Percentiles rank a stretch among this genome's conserved stretches.
These are phyloP conservation scores for Channa striata DNA, from an alignment of 2,797 vertebrate species.

Conservation along the genomic window DNA sequence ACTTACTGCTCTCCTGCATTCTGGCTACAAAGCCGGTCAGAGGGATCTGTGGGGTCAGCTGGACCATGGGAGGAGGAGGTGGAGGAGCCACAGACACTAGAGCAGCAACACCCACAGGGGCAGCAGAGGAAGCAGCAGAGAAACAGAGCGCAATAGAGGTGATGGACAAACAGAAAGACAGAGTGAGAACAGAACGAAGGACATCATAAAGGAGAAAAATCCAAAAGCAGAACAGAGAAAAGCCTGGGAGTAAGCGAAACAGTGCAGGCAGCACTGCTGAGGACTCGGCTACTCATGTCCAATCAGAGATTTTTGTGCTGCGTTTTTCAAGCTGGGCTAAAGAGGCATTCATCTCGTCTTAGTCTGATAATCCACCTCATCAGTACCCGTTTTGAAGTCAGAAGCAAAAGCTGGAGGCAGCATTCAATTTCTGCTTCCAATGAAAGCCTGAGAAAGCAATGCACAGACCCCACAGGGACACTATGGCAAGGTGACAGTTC, in stretches of 20 bases:
- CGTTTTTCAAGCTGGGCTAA: constrained; percentile 28
- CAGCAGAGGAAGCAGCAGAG: constrained; percentile 52
- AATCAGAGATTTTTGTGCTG: constrained; percentile 43
- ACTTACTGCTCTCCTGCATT: constrained; percentile 99
- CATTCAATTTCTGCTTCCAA: constrained; percentile 13
- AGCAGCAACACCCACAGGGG: constrained; percentile 78
- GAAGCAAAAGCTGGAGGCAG: constrained; percentile 37
- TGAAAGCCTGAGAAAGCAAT: constrained; percentile 34
- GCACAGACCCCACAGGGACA: constrained; percentile 28
- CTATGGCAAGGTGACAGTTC: constrained; percentile 12
- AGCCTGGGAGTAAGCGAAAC: constrained; percentile 55
- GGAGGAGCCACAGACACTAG: constrained; percentile 98
- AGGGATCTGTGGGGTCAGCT: constrained; percentile 99
- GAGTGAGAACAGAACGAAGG: constrained; percentile 22
- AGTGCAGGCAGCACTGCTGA: constrained; percentile 48
- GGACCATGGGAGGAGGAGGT: constrained; percentile 97
- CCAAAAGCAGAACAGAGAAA: constrained; percentile 22
- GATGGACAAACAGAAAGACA: constrained; percentile 22
- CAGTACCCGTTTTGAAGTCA: constrained; percentile 44
- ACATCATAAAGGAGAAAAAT: constrained; percentile 23
- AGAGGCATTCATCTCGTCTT: constrained; percentile 35
- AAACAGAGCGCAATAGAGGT: constrained; percentile 16
- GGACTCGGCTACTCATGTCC: constrained; percentile 42
- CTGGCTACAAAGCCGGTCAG: constrained; percentile 99
- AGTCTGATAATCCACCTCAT: constrained; percentile 49